A percentile compares a stretch with the other conserved stretches of the same genome.
These are phyloP conservation scores for Zoanthus gigantus DNA, from an alignment of 92 coral and sea anemone genomes.

Conservation along the genomic window DNA sequence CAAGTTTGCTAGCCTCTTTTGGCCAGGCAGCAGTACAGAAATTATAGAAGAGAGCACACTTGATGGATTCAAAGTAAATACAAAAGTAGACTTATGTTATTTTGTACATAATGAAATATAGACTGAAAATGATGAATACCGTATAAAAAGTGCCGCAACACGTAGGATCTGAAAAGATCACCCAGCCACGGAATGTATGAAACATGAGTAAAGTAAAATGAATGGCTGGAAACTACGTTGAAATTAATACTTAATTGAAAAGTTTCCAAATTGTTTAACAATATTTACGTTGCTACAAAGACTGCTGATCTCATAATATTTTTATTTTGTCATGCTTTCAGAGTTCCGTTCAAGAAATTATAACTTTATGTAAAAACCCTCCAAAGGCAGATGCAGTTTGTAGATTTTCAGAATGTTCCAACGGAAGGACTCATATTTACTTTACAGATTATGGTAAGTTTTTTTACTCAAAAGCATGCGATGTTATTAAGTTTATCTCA, in stretches of 20 bases:
- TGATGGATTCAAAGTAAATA: slow-evolving; percentile 73
- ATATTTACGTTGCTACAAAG: background rate
- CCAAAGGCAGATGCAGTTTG: slow-evolving; percentile 96
- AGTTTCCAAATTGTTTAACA: background rate
- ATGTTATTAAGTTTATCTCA: no score
- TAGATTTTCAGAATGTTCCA: slow-evolving; percentile 83
- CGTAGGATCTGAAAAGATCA: no score
- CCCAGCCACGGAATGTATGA: no score
- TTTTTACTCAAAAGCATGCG: background rate
- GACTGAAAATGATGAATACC: no score
- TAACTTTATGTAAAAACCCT: slow-evolving; percentile 88
- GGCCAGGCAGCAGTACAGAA: slow-evolving; percentile 84
- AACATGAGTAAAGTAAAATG: no score
- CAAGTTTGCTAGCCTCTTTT: slow-evolving; percentile 64
- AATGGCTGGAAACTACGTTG: no score
- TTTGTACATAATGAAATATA: no score
- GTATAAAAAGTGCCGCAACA: no score
- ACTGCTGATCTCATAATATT: background rate
- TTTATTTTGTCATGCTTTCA: slow-evolving; percentile 21
- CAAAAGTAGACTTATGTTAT: background rate
- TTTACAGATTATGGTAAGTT: slow-evolving; percentile 79
- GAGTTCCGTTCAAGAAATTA: slow-evolving; percentile 86
- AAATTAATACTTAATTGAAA: no score
- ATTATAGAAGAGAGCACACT: slow-evolving; percentile 82
- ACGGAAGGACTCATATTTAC: slow-evolving; percentile 77